Conservation (phyloP, 1,140 invertebrate species). For the Sesamia nonagrioides region DNA sequence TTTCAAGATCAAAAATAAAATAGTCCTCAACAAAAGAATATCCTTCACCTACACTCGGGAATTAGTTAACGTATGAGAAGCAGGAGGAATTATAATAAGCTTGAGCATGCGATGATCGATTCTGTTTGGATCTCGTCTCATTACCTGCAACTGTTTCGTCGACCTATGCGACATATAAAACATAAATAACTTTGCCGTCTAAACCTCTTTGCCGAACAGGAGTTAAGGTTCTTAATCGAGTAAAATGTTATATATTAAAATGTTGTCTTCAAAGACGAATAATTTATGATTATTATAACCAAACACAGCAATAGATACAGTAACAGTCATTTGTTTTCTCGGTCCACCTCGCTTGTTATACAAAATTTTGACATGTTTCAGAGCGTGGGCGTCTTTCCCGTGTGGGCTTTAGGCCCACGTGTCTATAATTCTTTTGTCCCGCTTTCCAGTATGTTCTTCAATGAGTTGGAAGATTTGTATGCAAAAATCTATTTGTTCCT, state of each 20-base stretch:
- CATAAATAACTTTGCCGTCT: background rate
- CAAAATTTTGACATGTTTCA: constrained; percentile 69
- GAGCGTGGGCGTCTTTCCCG: constrained; percentile 61
- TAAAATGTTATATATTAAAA: constrained; percentile 5
- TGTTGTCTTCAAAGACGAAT: constrained; percentile 53
- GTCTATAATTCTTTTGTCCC: constrained; percentile 69
- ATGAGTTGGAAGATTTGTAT: constrained; percentile 63
- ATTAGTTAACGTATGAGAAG: constrained; percentile 47
- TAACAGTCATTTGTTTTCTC: constrained; percentile 71
- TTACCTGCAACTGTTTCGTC: constrained; percentile 56
- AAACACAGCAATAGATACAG: constrained; percentile 64
- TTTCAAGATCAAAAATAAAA: background rate
- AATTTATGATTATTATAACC: constrained; percentile 72
- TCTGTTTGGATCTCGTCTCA: constrained; percentile 59
- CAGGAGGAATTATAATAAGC: constrained; percentile 58
- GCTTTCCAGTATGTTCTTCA: constrained; percentile 60
- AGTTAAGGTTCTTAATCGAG: constrained; percentile 44
- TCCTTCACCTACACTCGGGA: constrained; percentile 25
- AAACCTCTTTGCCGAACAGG: background rate
- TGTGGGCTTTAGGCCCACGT: constrained; percentile 62
- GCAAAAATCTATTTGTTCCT: constrained; percentile 66
- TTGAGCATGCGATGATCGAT: constrained; percentile 57
- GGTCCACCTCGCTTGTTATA: constrained; percentile 69
- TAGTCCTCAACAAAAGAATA: constrained; percentile 25
- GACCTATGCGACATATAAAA: constrained; percentile 29